Percentiles rank a stretch among this genome's conserved stretches.
Evolutionary conservation across 2,113 vertebrate species (phyloP).

Genomic region (Phasianus colchicus): DNA sequence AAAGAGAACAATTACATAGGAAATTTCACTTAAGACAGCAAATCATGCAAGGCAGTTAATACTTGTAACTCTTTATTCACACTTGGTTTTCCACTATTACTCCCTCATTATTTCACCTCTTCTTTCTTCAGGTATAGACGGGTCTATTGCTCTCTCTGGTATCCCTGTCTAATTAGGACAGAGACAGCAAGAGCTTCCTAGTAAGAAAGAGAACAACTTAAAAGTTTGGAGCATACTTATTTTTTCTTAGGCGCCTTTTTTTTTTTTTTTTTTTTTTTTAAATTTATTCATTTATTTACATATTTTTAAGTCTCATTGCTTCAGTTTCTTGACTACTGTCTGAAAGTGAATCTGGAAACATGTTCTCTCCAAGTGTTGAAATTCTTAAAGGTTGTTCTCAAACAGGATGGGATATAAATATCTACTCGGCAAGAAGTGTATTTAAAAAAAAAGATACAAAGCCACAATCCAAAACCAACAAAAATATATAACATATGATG

Average conservation of each 20-base stretch:
- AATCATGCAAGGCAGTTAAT: not conserved
- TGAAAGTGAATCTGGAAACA: constrained; percentile 27
- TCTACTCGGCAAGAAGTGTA: not conserved
- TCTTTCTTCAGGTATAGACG: not conserved
- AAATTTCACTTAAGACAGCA: not conserved
- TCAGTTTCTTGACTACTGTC: not conserved
- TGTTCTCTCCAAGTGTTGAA: not conserved
- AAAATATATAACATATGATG: not conserved
- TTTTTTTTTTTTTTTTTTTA: too few species aligned
- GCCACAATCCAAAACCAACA: not conserved
- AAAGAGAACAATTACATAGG: constrained; percentile 39
- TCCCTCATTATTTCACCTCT: not conserved
- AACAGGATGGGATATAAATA: constrained; percentile 17
- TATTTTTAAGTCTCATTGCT: not conserved
- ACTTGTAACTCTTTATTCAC: not conserved
- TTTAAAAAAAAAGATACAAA: not conserved
- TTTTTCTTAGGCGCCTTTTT: not conserved
- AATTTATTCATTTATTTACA: too few species aligned
- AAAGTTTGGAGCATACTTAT: not conserved
- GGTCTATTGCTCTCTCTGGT: not conserved
- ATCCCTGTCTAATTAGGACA: not conserved
- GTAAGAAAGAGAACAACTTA: not conserved
- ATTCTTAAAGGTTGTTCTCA: constrained; percentile 31
- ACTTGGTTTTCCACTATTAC: not conserved
- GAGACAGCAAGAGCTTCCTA: not conserved